Evolutionary conservation across 1,140 invertebrate species (phyloP), one percentile per base, ranked within the genome.

Genomic region (Ylistrum balloti): DNA sequence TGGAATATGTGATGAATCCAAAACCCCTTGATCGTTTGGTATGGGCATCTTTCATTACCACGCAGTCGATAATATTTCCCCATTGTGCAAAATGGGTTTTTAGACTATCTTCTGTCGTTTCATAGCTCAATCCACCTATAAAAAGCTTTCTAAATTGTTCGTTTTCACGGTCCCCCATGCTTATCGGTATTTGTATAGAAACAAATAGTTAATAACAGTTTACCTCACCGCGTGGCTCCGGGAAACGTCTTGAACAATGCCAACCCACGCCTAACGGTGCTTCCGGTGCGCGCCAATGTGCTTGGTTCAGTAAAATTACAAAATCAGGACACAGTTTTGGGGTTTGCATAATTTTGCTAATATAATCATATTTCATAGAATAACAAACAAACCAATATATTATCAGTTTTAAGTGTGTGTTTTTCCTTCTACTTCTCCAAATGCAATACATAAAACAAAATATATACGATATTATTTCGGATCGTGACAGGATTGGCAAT

Each of bases 11-110:
- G 56, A 99, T 99, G 96, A 99, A 99, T 22, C 99, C 99, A 97
- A 99, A 99, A 0, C 99, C 99, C 93, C 99, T 97, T 0, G 99
- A 99, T 89, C 96, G 95, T 86, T 98, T 98, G 56, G 99, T 99
- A 93, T 98, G 97, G 0, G 98, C 98, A 96, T 99, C 99, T 94
- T 98, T 98, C 99, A 99, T 99, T 0, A 99, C 99, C 28, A 99
- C 98, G 35, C 99, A 98, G 97, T 99, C 99, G 0, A 99, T 98
- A 92, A 99, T 98, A 95, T 99, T 98, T 41, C 99, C 99, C 98
- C 98, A 99, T 97, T 99, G 97, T 94, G 98, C 98, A 97, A 99
- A 99, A 97, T 99, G 98, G 90, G 98, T 97, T 94, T 99, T 99
- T 1, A 99, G 96, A 20, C 98, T 98, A 41, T 99, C 98, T 96